Base-by-base conservation (phyloP, 2,113 vertebrate species). In the Xiphophorus hellerii region DNA sequence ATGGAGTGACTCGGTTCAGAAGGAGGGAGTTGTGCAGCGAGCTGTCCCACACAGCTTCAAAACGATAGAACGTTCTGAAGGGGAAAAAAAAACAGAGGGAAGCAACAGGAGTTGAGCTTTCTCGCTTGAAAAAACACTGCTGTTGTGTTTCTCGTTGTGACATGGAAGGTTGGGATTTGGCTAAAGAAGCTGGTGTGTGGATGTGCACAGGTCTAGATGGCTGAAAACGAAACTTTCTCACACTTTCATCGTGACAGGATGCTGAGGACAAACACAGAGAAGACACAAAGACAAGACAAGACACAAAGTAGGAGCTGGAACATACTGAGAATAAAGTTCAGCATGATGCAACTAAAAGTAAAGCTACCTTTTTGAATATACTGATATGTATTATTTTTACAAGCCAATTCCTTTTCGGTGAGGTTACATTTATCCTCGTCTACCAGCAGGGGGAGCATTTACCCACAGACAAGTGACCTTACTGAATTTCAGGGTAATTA, bases 21-120 rank as follows among this genome's bases (percentile, higher is more conserved):
- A 99, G 96, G 15, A 99, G 97, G 58, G 98, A 99, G 90, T 99
- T 99, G 84, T 99, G 98, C 77, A 99, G 92, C 22, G 98, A 99
- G 90, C 98, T 99, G 80, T 99, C 98, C 98, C 98, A 99, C 73
- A 99, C 98, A 0, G 97, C 97, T 93, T 99, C 98, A 3, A 99
- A 99, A 0, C 97, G 95, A 89, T 99, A 99, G 84, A 99, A 98
- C 37, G 96, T 98, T 89, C 98, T 99, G 81, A 8, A 83, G 62
- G 62, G 5, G 61, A 12, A 85, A 74, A 72, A 2, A 14, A 29
- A 65, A 64, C 39, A 42, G 3, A 44, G 62, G 44, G 65, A 66
- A 66, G 0, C 65, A 28, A 67, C 20, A 61, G 25, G 66, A 60
- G 0, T 73, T 71, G 0, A 27, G 3, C 3, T 28, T 2, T 7